Base-by-base conservation (phyloP, 2,888 invertebrate species). In the Opisthograptis luteolata region DNA sequence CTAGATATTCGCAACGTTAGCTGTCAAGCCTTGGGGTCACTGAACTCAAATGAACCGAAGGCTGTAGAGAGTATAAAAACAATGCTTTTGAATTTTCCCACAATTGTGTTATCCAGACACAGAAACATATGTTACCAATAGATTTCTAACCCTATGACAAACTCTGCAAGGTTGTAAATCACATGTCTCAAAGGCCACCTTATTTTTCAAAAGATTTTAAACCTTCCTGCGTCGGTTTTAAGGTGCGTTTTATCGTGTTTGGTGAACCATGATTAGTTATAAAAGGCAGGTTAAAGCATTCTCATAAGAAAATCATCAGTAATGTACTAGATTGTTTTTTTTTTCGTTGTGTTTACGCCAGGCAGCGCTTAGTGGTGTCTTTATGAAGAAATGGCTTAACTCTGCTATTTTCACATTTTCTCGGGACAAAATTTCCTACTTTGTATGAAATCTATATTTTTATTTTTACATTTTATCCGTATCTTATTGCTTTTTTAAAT, bases 21-120 rank as follows among this genome's bases (percentile, higher is more conserved):
- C 9, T 22, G 25, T 13, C 20, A 20, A 17, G 35, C 14, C 35
- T 37, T 3, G 8, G 55, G 83, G 73, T 83, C 85, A 74, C 45
- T 69, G 82, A 80, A 76, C 84, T 69, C 60, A 55, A 71, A 66
- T 70, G 64, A 73, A 73, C 75, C 66, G 75, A 82, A 83, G 83
- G 81, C 76, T 55, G 43, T 70, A 73, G 67, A 75, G 75, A 74
- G 70, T 68, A 66, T 63, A 70, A 76, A 81, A 73, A 85, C 84
- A 84, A 85, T 84, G 64, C 69, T 72, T 58, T 53, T 61, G 62
- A 70, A 64, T 57, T 68, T 79, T 87, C 85, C 76, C 86, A 85
- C 81, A 75, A 68, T 68, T 68, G 76, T 75, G 62, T 68, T 41
- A 60, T 61, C 68, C 47, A 64, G 55, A 52, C 47, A 56, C 55